These are phyloP conservation scores for Drosophila suzukii DNA, from an alignment of 1,140 invertebrate species.

Conservation along the genomic window DNA sequence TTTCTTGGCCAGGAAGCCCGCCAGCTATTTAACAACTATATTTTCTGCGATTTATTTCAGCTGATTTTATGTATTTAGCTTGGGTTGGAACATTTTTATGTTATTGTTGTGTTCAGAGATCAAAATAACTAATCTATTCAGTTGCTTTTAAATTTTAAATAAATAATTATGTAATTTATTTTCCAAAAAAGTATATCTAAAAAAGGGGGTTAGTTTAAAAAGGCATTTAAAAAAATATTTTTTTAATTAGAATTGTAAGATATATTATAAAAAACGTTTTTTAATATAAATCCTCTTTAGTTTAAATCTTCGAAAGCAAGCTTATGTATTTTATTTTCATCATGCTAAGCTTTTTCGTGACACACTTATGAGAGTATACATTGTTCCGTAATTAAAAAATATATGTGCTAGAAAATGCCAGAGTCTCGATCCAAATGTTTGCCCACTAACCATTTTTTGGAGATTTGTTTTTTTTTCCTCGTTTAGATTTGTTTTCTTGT, in stretches of 20 bases:
- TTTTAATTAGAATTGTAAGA: too few species aligned
- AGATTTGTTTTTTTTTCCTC: slow-evolving; percentile 6
- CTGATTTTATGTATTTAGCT: neutral
- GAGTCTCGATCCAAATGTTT: slow-evolving; percentile 6
- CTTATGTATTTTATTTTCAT: too few species aligned
- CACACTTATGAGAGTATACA: neutral
- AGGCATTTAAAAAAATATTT: too few species aligned
- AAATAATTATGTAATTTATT: too few species aligned
- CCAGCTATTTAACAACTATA: neutral
- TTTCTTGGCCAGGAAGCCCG: neutral
- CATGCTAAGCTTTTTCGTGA: neutral
- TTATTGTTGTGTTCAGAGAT: neutral
- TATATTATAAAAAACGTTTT: too few species aligned
- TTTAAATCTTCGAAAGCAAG: too few species aligned
- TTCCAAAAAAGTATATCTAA: too few species aligned
- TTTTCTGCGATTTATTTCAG: neutral
- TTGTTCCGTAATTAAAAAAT: slow-evolving; percentile 1
- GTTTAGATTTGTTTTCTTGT: neutral
- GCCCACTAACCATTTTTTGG: slow-evolving; percentile 1
- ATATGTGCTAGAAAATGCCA: neutral
- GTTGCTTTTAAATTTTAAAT: neutral
- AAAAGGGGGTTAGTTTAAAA: too few species aligned
- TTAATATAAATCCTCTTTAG: too few species aligned
- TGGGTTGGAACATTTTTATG: neutral
- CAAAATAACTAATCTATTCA: neutral